Evolutionary conservation across 2,888 invertebrate genomes (phyloP).

Genomic region (Tetrapedia diversipes): DNA sequence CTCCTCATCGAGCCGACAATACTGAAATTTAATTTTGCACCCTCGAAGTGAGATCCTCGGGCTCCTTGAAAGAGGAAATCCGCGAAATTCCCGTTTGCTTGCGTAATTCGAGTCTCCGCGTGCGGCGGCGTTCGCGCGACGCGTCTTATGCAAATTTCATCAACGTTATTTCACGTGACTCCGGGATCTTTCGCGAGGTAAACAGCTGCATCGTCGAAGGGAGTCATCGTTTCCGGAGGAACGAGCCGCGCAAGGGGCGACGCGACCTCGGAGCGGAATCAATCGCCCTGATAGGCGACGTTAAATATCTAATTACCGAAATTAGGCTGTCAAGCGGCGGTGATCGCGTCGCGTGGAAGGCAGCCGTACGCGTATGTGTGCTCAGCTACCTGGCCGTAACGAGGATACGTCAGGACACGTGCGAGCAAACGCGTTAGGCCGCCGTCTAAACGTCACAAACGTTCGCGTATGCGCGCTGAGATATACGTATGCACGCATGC

Average conservation of each 20-base stretch:
- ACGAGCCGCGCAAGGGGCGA: not conserved
- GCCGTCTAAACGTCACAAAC: conserved; percentile 17
- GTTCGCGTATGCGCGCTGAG: not conserved
- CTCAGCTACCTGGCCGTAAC: conserved; percentile 42
- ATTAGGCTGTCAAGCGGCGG: conserved; percentile 36
- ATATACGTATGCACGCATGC: not conserved
- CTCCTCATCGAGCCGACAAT: too few species aligned
- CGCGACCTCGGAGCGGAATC: too few species aligned
- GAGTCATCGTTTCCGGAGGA: conserved; percentile 10
- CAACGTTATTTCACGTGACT: conserved; percentile 2
- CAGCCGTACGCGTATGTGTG: conserved; percentile 5
- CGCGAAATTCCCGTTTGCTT: not conserved
- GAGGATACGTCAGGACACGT: conserved; percentile 41
- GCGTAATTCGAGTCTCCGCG: not conserved
- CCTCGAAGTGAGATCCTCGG: too few species aligned
- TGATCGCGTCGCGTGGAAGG: conserved; percentile 22
- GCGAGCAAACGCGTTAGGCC: conserved; percentile 36
- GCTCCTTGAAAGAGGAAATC: not conserved
- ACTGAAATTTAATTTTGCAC: not conserved
- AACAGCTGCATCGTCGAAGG: not conserved
- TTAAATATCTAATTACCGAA: conserved; percentile 67
- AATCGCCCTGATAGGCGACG: conserved; percentile 47
- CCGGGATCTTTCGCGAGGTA: not conserved
- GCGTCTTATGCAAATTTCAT: not conserved
- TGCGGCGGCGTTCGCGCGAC: not conserved